phyloP scores from a whole-genome alignment of 2,888 invertebrate species.

The Drosophila villosipedis region DNA sequence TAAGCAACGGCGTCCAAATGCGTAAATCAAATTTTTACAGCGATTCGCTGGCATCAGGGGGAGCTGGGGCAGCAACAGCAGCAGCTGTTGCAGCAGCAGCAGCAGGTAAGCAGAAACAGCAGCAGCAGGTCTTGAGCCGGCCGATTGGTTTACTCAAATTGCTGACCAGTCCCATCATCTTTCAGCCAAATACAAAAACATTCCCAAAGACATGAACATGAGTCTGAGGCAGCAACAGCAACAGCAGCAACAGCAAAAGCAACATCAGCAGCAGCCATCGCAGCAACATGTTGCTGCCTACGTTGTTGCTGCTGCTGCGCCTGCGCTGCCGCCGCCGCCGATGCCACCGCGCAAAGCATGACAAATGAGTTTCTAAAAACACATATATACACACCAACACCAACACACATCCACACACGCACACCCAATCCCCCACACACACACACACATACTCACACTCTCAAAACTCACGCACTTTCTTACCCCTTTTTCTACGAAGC shows the following conservation, averaged over 20 bases:
- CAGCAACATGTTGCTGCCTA: slow-evolving; percentile 38
- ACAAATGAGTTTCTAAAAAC: slow-evolving; percentile 84
- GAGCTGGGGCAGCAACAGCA: slow-evolving; percentile 45
- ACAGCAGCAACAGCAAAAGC: slow-evolving; percentile 19
- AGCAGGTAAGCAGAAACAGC: slow-evolving; percentile 46
- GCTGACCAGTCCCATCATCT: slow-evolving; percentile 84
- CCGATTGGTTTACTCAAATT: slow-evolving; percentile 84
- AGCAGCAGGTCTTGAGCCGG: slow-evolving; percentile 78
- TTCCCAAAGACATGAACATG: slow-evolving; percentile 85
- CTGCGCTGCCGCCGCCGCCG: slow-evolving; percentile 82
- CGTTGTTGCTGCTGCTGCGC: slow-evolving; percentile 60
- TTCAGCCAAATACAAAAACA: slow-evolving; percentile 86
- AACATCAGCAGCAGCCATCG: slow-evolving; percentile 8
- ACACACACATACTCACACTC: background rate
- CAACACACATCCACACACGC: background rate
- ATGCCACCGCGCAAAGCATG: slow-evolving; percentile 85
- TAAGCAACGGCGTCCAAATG: slow-evolving; percentile 49
- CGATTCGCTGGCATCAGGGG: slow-evolving; percentile 42
- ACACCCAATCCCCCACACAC: background rate
- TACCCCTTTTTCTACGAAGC: slow-evolving; percentile 13
- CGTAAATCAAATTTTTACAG: slow-evolving; percentile 67
- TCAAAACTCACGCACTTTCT: slow-evolving; percentile 24
- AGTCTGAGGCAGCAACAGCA: slow-evolving; percentile 63
- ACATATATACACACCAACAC: slow-evolving; percentile 11
- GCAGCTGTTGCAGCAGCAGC: slow-evolving; percentile 31